phyloP scores from a whole-genome alignment of 2,113 vertebrate genomes.

The Atherinomorus stipes region DNA sequence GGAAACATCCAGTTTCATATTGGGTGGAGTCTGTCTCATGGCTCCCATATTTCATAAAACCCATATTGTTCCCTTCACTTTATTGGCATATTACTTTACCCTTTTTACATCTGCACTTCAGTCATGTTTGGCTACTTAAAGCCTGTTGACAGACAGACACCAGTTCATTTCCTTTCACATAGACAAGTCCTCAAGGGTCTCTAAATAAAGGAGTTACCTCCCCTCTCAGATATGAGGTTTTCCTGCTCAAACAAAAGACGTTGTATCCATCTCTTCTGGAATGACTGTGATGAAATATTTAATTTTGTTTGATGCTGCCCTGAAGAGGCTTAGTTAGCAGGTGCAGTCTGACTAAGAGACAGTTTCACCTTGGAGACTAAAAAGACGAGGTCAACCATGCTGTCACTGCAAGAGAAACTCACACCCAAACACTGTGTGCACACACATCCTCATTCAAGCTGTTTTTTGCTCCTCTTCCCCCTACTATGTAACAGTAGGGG shows the following conservation, averaged over 20 bases:
- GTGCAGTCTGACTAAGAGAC: constrained; percentile 36
- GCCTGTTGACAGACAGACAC: constrained; percentile 48
- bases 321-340: constrained; percentile 29
- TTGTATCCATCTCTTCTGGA: constrained; percentile 36
- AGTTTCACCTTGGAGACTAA: constrained; percentile 70
- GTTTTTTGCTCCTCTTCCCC: not conserved
- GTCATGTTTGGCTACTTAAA: not conserved
- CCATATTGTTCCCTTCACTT: constrained; percentile 24
- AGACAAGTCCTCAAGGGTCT: constrained; percentile 28
- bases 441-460: not conserved
- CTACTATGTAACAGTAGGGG: not conserved
- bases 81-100: constrained; percentile 23
- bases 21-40: constrained; percentile 49
- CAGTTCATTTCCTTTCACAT: constrained; percentile 45
- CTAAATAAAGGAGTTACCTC: constrained; percentile 47
- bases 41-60: constrained; percentile 51
- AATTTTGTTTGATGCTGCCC: constrained; percentile 34
- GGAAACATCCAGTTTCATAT: constrained; percentile 25
- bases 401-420: constrained; percentile 19
- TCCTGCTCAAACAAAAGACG: constrained; percentile 60
- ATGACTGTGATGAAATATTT: constrained; percentile 63
- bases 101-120: constrained; percentile 11
- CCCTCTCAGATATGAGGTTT: constrained; percentile 47
- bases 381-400: constrained; percentile 61
- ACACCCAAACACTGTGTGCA: not conserved